Evolutionary conservation across 1,140 invertebrate genomes (phyloP).

Genomic region (Stegodyphus dumicola): DNA sequence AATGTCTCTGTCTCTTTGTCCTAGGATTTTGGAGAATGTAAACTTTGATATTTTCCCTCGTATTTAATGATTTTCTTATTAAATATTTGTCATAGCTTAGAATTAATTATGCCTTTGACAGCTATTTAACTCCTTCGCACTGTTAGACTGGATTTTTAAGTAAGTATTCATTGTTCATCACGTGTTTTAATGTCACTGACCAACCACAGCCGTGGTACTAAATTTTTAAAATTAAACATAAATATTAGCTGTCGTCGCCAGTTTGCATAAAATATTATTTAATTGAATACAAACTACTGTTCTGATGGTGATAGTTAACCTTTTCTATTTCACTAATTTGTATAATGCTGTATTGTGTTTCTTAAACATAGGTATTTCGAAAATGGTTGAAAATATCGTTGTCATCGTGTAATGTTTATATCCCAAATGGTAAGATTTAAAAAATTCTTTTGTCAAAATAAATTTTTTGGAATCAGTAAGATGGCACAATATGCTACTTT

Average conservation of each 20-base stretch:
- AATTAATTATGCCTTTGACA: constrained; percentile 4
- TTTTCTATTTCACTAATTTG: too few species aligned
- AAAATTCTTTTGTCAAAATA: too few species aligned
- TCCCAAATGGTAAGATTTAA: too few species aligned
- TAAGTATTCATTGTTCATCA: constrained; percentile 49
- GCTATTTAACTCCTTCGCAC: background rate
- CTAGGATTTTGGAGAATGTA: constrained; percentile 43
- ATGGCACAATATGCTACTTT: too few species aligned
- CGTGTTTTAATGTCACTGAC: constrained; percentile 26
- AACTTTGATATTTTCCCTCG: constrained; percentile 10
- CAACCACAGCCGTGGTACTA: constrained; percentile 19
- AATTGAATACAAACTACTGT: too few species aligned
- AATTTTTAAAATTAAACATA: constrained; percentile 30
- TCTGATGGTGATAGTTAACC: too few species aligned
- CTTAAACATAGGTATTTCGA: background rate
- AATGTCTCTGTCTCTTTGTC: constrained; percentile 50
- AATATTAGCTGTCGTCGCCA: background rate
- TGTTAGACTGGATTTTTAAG: background rate
- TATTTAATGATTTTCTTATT: constrained; percentile 13
- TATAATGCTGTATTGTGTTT: too few species aligned
- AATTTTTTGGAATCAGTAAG: too few species aligned
- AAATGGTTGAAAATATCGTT: constrained; percentile 3
- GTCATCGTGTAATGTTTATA: too few species aligned
- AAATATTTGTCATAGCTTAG: background rate
- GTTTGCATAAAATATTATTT: background rate